A percentile compares a stretch with the other conserved stretches of the same genome.
phyloP scores from a whole-genome alignment of 92 coral and sea anemone genomes.

The Desmophyllum pertusum region DNA sequence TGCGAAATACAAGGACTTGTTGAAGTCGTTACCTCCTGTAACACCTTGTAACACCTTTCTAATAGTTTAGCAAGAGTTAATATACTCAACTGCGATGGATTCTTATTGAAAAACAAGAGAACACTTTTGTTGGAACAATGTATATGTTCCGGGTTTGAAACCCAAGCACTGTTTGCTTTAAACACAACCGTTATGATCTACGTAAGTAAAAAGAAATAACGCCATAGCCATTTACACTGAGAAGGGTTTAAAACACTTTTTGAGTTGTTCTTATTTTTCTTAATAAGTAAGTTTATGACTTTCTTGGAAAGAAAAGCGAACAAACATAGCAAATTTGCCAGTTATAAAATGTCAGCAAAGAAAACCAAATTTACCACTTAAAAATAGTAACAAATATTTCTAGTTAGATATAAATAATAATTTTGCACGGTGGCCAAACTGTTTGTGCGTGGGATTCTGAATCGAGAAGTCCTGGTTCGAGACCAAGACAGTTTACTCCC shows the following conservation, averaged over 20 bases:
- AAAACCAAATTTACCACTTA: neutral
- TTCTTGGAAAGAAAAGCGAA: neutral
- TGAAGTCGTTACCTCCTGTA: constrained; percentile 27
- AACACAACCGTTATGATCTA: neutral
- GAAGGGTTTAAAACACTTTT: neutral
- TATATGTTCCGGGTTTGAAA: neutral
- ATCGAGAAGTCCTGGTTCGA: no score
- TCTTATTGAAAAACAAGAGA: neutral
- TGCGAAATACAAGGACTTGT: constrained; percentile 25
- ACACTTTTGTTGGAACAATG: neutral
- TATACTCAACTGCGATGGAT: neutral
- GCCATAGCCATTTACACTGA: neutral
- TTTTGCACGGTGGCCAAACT: no score
- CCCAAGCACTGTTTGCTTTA: neutral
- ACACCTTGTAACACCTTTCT: constrained; percentile 23
- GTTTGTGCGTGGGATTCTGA: no score
- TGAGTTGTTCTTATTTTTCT: neutral
- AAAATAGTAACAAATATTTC: neutral
- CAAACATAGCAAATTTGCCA: neutral
- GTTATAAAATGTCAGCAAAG: neutral
- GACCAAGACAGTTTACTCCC: no score
- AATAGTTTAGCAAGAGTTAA: neutral
- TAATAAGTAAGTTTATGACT: no score
- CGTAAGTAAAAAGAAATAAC: neutral
- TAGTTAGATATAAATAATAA: neutral